Conservation (phyloP, 2,888 invertebrate genomes). For the Lamproptera curius region DNA sequence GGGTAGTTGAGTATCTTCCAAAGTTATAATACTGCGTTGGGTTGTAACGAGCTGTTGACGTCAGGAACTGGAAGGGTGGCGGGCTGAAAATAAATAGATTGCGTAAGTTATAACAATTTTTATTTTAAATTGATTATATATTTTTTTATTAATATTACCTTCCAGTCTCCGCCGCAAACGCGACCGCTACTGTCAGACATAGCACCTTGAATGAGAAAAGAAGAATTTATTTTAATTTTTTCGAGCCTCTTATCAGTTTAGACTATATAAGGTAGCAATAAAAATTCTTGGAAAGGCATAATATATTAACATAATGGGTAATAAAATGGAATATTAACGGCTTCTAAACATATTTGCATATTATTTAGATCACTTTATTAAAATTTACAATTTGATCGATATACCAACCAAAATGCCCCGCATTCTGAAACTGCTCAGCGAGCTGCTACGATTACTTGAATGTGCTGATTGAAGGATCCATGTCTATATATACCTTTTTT, state of each 20-base stretch:
- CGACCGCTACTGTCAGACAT: slow-evolving; percentile 19
- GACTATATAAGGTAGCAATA: slow-evolving; percentile 14
- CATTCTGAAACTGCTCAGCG: slow-evolving; percentile 25
- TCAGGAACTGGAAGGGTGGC: slow-evolving; percentile 14
- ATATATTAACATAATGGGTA: slow-evolving; percentile 20
- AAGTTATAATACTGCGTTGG: slow-evolving; percentile 11
- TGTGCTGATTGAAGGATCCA: slow-evolving; percentile 24
- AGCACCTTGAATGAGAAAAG: slow-evolving; percentile 19
- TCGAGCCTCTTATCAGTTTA: slow-evolving; percentile 4
- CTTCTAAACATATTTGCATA: slow-evolving; percentile 15
- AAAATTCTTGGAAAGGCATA: slow-evolving; percentile 7
- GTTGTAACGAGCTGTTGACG: slow-evolving; percentile 14
- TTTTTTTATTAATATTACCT: slow-evolving; percentile 9
- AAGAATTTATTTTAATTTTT: neutral
- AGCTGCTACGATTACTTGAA: slow-evolving; percentile 21
- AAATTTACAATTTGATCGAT: slow-evolving; percentile 10
- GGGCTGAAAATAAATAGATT: slow-evolving; percentile 6
- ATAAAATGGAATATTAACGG: slow-evolving; percentile 14
- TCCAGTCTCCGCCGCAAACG: slow-evolving; percentile 18
- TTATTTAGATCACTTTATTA: slow-evolving; percentile 22
- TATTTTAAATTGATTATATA: neutral
- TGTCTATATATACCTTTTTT: slow-evolving; percentile 30
- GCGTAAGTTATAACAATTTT: neutral
- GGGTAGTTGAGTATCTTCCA: slow-evolving; percentile 8
- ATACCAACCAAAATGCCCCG: slow-evolving; percentile 27